phyloP scores from a whole-genome alignment of 2,888 invertebrate species.

The Drosophila subquinaria region DNA sequence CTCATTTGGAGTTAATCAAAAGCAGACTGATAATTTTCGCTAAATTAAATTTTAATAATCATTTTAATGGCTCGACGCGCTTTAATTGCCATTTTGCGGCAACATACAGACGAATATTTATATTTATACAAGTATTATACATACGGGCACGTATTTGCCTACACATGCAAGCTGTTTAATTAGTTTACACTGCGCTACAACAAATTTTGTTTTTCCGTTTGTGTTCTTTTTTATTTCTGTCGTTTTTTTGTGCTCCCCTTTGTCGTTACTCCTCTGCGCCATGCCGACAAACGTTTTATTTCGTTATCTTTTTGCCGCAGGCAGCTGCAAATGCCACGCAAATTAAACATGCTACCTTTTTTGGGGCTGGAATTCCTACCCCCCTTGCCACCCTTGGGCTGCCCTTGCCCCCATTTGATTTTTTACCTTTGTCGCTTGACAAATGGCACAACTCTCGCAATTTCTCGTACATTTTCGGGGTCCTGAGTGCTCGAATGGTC shows the following conservation, averaged over 20 bases:
- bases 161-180: slow-evolving; percentile 66
- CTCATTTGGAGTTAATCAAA: slow-evolving; percentile 67
- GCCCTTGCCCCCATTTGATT: slow-evolving; percentile 46
- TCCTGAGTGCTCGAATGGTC: slow-evolving; percentile 12
- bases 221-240: slow-evolving; percentile 6
- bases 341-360: slow-evolving; percentile 83
- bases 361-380: background rate
- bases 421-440: slow-evolving; percentile 73
- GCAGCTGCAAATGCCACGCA: slow-evolving; percentile 84
- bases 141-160: slow-evolving; percentile 14
- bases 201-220: slow-evolving; percentile 35
- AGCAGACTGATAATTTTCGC: slow-evolving; percentile 70
- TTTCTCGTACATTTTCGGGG: slow-evolving; percentile 45
- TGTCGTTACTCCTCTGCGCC: background rate
- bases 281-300: slow-evolving; percentile 80
- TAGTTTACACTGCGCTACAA: slow-evolving; percentile 76
- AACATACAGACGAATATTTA: slow-evolving; percentile 16
- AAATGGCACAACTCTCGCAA: slow-evolving; percentile 59
- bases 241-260: background rate
- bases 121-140: background rate
- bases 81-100: slow-evolving; percentile 50
- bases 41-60: slow-evolving; percentile 79
- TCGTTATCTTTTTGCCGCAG: slow-evolving; percentile 85
- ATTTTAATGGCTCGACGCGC: slow-evolving; percentile 60
- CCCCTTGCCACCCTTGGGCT: slow-evolving; percentile 27